Evolutionary conservation across 1,140 invertebrate species (phyloP).

Genomic region (Centruroides sculpturatus): DNA sequence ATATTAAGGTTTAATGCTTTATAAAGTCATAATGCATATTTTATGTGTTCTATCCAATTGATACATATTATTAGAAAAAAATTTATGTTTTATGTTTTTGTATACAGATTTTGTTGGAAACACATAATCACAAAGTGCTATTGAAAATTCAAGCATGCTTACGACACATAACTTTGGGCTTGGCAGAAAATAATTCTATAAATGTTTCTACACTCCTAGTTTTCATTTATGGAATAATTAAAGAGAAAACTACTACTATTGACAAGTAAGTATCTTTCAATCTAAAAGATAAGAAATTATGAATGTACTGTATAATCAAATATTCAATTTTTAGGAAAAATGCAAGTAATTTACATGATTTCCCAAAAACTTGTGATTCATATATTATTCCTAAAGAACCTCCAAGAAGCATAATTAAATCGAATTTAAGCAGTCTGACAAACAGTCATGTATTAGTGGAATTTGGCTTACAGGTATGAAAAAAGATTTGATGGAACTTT

Average conservation of each 20-base stretch:
- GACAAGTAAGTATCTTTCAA: constrained; percentile 11
- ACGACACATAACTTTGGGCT: constrained; percentile 54
- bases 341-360: neutral
- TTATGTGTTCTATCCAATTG: no score
- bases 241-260: constrained; percentile 50
- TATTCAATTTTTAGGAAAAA: neutral
- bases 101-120: constrained; percentile 42
- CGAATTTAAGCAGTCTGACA: constrained; percentile 43
- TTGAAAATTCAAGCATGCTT: constrained; percentile 66
- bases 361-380: constrained; percentile 16
- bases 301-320: neutral
- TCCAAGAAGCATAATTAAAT: constrained; percentile 29
- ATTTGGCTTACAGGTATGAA: constrained; percentile 53
- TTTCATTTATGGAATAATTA: constrained; percentile 64
- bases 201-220: constrained; percentile 51
- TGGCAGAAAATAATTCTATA: constrained; percentile 65
- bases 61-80: neutral
- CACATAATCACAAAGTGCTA: constrained; percentile 62
- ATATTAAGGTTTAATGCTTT: no score
- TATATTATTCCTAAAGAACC: constrained; percentile 18
- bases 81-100: constrained; percentile 6
- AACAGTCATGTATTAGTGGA: constrained; percentile 81
- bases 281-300: no score
- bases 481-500: no score
- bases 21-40: no score